phyloP scores from a whole-genome alignment of 2,113 vertebrate species.

The Tyto alba region DNA sequence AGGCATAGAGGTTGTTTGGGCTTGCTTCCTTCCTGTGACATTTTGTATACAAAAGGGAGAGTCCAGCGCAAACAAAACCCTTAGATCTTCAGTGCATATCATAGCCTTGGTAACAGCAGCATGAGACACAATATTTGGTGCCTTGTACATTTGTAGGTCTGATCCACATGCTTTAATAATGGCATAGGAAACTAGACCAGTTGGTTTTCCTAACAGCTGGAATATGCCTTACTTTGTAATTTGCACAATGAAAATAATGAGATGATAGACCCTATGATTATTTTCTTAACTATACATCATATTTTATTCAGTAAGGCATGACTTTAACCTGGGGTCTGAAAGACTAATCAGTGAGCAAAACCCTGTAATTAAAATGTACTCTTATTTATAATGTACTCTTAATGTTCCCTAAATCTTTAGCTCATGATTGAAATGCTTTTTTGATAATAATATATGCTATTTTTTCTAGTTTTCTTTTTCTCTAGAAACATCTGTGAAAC shows the following conservation, averaged over 20 bases:
- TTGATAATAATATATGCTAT: not conserved
- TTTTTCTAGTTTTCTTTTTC: not conserved
- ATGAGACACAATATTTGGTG: not conserved
- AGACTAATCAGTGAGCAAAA: not conserved
- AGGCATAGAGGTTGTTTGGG: not conserved
- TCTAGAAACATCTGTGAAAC: constrained; percentile 46
- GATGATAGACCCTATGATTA: not conserved
- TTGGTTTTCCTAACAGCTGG: not conserved
- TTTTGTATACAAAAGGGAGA: not conserved
- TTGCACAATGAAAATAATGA: not conserved
- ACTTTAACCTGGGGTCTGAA: not conserved
- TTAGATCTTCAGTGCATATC: not conserved
- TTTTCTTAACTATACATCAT: not conserved
- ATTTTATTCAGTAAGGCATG: not conserved
- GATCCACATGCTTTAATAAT: not conserved
- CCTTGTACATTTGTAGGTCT: not conserved
- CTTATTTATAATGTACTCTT: not conserved
- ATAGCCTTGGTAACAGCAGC: not conserved
- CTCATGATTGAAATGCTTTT: not conserved
- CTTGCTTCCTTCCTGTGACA: not conserved
- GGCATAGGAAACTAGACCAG: not conserved
- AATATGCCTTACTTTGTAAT: not conserved
- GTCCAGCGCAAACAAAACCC: not conserved
- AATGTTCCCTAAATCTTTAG: not conserved
- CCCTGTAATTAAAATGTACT: not conserved